Base-by-base conservation (phyloP, 2,797 vertebrate genomes). In the Rousettus madagascariensis region DNA sequence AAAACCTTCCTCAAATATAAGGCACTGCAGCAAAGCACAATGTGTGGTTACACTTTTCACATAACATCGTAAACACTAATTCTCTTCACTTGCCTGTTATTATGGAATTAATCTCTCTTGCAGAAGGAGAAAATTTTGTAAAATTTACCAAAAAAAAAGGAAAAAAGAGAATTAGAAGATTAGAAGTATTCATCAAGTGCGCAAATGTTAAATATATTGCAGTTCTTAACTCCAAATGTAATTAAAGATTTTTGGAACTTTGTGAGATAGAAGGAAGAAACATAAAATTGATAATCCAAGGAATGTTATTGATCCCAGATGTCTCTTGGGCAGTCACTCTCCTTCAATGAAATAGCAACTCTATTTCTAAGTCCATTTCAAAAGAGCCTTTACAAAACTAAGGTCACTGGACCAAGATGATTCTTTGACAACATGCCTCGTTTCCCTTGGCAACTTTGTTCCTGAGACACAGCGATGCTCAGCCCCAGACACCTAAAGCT, bases 1-100 rank as follows among this genome's bases (percentile, higher is more conserved):
- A 63, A 90, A 96, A 46, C 38, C 53, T 91, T 95, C 51, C 33
- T 49, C 22, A 51, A 95, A 90, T 36, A 1, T 93, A 86, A 96
- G 28, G 33, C 38, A 63, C 68, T 36, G 51, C 0, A 2, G n/a
- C 59, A 77, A 57, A 91, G 33, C 69, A 83, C 65, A 66, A 41
- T 10, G 6, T 80, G 49, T 46, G n/a, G 28, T 63, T 86, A 51
- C n/a, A 65, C 55, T 80, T 59, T 83, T 53, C 28, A 63, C 24
- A n/a, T 66, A 71, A 90, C 24, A 46, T 30, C 69, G 16, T 30
- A 43, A 75, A 41, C 63, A 8, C 24, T 66, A 30, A 24, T 83
- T 4, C 16, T 26, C 6, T 59, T 79, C 38, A 77, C 12, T 59
- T 68, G 26, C 13, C 22, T 41, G 30, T 61, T 75, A 53, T 30